Percentiles rank a stretch among this genome's conserved stretches.
These are phyloP conservation scores for Mus minutoides DNA, from an alignment of 2,797 vertebrate genomes.

Conservation along the genomic window DNA sequence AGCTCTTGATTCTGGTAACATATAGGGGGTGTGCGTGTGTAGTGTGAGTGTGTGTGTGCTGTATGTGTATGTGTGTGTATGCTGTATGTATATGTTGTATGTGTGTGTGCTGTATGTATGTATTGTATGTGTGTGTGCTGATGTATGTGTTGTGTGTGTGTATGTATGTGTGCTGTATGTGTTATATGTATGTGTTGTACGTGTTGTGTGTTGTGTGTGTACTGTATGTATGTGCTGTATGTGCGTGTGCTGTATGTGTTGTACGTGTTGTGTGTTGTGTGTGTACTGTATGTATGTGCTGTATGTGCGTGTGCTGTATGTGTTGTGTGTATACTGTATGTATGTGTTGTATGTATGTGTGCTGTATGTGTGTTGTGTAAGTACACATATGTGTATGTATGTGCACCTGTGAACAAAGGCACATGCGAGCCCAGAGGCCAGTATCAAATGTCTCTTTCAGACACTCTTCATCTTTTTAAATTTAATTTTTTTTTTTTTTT, in stretches of 20 bases:
- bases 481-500: not conserved
- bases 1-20: not conserved
- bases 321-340: not conserved
- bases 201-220: not conserved
- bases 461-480: not conserved
- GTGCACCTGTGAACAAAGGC: not conserved
- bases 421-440: not conserved
- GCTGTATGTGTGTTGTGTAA: not conserved
- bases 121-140: no score
- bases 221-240: not conserved
- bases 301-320: no score
- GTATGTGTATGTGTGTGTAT: not conserved
- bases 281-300: not conserved
- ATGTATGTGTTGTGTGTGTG: no score
- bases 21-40: not conserved
- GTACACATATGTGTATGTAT: not conserved
- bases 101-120: not conserved
- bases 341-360: not conserved
- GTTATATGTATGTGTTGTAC: not conserved
- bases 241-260: no score
- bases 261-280: no score
- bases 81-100: not conserved
- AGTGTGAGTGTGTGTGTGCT: not conserved
- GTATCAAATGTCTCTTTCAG: not conserved
- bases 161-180: not conserved